These are phyloP conservation scores for Spodoptera littoralis DNA, from an alignment of 2,888 invertebrate genomes.

Conservation along the genomic window DNA sequence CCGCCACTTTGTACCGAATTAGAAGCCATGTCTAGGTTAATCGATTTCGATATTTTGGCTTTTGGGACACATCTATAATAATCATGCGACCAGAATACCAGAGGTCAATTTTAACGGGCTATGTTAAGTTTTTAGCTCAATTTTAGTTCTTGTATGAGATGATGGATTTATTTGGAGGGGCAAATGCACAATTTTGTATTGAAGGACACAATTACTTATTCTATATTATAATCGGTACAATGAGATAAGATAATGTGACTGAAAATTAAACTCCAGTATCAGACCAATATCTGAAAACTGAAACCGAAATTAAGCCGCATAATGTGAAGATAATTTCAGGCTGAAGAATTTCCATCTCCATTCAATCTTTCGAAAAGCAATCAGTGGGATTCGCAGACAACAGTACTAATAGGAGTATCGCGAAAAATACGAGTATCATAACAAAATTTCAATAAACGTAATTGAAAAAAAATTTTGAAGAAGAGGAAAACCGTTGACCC, in stretches of 20 bases:
- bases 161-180: too few relatives aligned
- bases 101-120: neutral
- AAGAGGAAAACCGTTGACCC: slow-evolving; percentile 51
- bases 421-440: slow-evolving; percentile 48
- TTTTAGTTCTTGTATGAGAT: too few relatives aligned
- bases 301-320: neutral
- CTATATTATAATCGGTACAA: too few relatives aligned
- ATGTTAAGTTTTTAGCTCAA: too few relatives aligned
- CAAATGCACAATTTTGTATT: too few relatives aligned
- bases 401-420: slow-evolving; percentile 6
- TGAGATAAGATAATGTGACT: too few relatives aligned
- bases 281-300: neutral
- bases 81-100: slow-evolving; percentile 15
- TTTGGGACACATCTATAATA: slow-evolving; percentile 37
- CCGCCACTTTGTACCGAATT: slow-evolving; percentile 34
- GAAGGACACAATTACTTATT: too few relatives aligned
- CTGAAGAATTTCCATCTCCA: slow-evolving; percentile 3
- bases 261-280: too few relatives aligned
- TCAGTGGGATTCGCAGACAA: slow-evolving; percentile 34
- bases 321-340: slow-evolving; percentile 1
- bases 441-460: slow-evolving; percentile 59
- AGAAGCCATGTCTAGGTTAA: slow-evolving; percentile 49
- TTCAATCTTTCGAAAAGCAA: slow-evolving; percentile 38
- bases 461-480: slow-evolving; percentile 46
- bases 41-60: slow-evolving; percentile 52